phyloP scores from a whole-genome alignment of 2,888 invertebrate species.

The Arctia plantaginis region DNA sequence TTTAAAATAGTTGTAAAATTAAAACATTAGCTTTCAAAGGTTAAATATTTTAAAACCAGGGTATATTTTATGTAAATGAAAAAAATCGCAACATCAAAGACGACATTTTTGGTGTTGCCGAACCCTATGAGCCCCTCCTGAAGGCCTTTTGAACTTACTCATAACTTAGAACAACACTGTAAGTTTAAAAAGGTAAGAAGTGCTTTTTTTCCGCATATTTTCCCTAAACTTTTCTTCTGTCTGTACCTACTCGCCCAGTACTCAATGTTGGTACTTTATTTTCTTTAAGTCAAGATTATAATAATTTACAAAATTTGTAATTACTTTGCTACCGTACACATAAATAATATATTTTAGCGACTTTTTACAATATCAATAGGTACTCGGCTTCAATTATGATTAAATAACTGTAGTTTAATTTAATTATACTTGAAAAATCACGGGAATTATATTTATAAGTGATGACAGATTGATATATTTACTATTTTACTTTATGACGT shows the following conservation, averaged over 20 bases:
- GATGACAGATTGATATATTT: slow-evolving; percentile 36
- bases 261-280: slow-evolving; percentile 69
- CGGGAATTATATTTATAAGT: slow-evolving; percentile 32
- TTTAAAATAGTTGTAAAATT: too few species aligned
- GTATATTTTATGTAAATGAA: too few species aligned
- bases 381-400: slow-evolving; percentile 26
- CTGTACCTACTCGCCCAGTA: slow-evolving; percentile 59
- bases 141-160: not conserved
- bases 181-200: not conserved
- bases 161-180: not conserved
- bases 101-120: too few species aligned
- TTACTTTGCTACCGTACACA: slow-evolving; percentile 79
- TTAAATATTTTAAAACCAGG: too few species aligned
- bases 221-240: slow-evolving; percentile 46
- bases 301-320: slow-evolving; percentile 84
- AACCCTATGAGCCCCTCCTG: too few species aligned
- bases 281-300: slow-evolving; percentile 76
- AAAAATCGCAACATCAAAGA: too few species aligned
- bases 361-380: slow-evolving; percentile 29
- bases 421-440: slow-evolving; percentile 35
- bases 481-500: slow-evolving; percentile 13
- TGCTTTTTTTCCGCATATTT: not conserved
- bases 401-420: slow-evolving; percentile 45
- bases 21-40: too few species aligned
- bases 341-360: slow-evolving; percentile 70